Percentiles rank a stretch among this genome's conserved stretches.
Evolutionary conservation across 2,113 vertebrate genomes (phyloP).

Genomic region (Anser brachyrhynchus): DNA sequence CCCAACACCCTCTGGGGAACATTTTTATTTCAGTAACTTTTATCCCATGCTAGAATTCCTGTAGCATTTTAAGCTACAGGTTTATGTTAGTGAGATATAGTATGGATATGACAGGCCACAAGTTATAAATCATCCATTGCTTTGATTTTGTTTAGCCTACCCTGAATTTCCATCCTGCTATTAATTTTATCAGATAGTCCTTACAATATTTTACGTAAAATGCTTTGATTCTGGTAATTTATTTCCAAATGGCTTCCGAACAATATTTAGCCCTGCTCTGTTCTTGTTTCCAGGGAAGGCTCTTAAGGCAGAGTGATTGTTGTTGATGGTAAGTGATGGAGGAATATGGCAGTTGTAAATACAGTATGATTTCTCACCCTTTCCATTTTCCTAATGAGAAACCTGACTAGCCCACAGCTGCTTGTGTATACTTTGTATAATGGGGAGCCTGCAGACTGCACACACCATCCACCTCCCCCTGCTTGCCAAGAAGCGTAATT

Average conservation of each 20-base stretch:
- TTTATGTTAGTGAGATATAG: neutral
- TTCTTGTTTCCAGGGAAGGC: neutral
- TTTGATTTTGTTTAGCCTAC: neutral
- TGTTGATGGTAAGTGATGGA: neutral
- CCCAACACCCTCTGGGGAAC: neutral
- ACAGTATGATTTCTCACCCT: neutral
- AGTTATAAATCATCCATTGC: neutral
- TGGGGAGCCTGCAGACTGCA: neutral
- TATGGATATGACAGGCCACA: neutral
- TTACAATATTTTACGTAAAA: neutral
- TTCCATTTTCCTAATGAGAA: neutral
- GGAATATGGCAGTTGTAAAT: neutral
- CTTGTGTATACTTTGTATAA: neutral
- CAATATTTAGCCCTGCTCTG: neutral
- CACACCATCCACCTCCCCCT: neutral
- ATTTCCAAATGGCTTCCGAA: neutral
- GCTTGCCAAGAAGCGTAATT: neutral
- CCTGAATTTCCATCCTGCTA: neutral
- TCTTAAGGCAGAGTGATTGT: neutral
- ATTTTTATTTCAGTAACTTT: too few relatives aligned
- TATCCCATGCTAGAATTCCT: neutral
- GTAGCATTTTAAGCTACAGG: neutral
- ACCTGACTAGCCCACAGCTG: accelerated
- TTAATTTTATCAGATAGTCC: neutral
- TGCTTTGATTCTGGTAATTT: neutral